Conservation (phyloP, 2,888 invertebrate species). For the Polymixis flavicincta region DNA sequence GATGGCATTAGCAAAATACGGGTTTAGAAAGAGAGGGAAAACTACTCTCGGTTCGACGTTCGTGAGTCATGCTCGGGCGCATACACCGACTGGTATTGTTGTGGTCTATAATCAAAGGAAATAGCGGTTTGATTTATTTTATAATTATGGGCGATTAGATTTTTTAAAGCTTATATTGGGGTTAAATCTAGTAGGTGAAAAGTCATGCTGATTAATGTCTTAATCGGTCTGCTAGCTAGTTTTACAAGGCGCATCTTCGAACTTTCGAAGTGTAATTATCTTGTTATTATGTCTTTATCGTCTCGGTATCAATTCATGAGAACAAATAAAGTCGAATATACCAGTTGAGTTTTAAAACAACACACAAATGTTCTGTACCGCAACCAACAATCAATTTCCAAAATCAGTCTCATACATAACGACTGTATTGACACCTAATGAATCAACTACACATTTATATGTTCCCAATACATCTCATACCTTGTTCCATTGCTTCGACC, state of each 20-base stretch:
- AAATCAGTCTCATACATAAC: not conserved
- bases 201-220: not conserved
- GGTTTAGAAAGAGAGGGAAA: conserved; percentile 78
- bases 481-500: conserved; percentile 64
- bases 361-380: not conserved
- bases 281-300: not conserved
- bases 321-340: not conserved
- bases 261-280: not conserved
- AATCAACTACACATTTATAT: conserved; percentile 29
- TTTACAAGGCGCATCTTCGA: not conserved
- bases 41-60: conserved; percentile 75
- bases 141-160: not conserved
- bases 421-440: conserved; percentile 21
- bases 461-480: conserved; percentile 20
- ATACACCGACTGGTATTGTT: conserved; percentile 71
- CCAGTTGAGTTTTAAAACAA: not conserved
- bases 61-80: conserved; percentile 85
- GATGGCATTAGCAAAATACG: conserved; percentile 69
- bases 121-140: conserved; percentile 42
- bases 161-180: not conserved
- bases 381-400: conserved; percentile 8
- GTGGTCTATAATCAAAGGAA: conserved; percentile 59
- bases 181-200: not conserved
- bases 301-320: not conserved
- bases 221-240: not conserved